phyloP scores from a whole-genome alignment of 2,888 invertebrate genomes.

The Philereme vetulata region DNA sequence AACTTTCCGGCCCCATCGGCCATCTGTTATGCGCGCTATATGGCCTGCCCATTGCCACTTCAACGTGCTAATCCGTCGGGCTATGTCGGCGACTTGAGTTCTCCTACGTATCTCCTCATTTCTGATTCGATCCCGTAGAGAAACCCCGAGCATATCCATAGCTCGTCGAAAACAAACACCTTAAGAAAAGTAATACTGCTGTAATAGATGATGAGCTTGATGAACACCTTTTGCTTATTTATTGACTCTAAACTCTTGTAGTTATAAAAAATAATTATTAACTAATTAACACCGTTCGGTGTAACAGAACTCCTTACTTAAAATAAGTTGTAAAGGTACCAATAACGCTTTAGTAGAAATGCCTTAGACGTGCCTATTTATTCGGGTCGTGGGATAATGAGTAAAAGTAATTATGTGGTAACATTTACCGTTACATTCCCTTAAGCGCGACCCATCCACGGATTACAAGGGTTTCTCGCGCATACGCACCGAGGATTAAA shows the following conservation, averaged over 20 bases:
- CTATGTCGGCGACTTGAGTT: too few relatives aligned
- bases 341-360: constrained; percentile 6
- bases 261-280: background rate
- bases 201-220: background rate
- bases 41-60: too few relatives aligned
- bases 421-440: constrained; percentile 67
- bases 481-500: constrained; percentile 72
- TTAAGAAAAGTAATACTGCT: background rate
- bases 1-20: too few relatives aligned
- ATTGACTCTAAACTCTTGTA: background rate
- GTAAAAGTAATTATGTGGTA: constrained; percentile 76
- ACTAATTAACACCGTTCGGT: background rate
- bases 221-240: background rate
- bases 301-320: constrained; percentile 30
- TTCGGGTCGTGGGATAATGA: constrained; percentile 59
- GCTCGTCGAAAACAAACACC: too few relatives aligned
- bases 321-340: constrained; percentile 5
- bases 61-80: too few relatives aligned
- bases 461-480: constrained; percentile 74
- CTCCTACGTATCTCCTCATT: too few relatives aligned
- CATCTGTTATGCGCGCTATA: too few relatives aligned
- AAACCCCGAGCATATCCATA: too few relatives aligned
- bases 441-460: constrained; percentile 64
- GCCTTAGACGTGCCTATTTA: constrained; percentile 31
- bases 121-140: too few relatives aligned